Evolutionary conservation across 2,113 vertebrate genomes (phyloP).

Genomic region (Menidia beryllina): DNA sequence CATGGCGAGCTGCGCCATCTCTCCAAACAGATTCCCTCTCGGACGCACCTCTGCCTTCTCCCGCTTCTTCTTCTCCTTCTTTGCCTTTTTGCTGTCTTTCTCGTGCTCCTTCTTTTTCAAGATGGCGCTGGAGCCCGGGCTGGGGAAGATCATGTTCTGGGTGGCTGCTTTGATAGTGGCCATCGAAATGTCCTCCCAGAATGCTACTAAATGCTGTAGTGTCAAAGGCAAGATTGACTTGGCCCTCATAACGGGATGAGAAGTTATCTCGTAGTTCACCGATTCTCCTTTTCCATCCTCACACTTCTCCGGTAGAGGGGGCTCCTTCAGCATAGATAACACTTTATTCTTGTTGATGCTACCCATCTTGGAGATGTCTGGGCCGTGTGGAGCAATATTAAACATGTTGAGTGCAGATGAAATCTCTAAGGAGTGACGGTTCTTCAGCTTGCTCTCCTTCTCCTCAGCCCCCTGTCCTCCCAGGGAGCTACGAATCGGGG

Average conservation of each 20-base stretch:
- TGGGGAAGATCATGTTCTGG: conserved; percentile 99
- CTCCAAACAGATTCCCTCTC: conserved; percentile 96
- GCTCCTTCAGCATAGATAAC: conserved; percentile 97
- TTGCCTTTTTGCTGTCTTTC: conserved; percentile 93
- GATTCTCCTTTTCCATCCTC: conserved; percentile 92
- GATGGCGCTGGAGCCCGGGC: conserved; percentile 96
- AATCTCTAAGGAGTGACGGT: conserved; percentile 97
- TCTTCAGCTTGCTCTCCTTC: conserved; percentile 96
- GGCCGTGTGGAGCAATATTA: conserved; percentile 95
- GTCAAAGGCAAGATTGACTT: conserved; percentile 95
- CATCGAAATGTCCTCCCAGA: conserved; percentile 99
- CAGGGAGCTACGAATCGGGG: conserved; percentile 93
- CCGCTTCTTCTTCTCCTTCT: conserved; percentile 99
- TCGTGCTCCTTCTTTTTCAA: conserved; percentile 97
- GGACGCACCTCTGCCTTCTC: conserved; percentile 95
- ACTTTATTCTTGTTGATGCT: conserved; percentile 99
- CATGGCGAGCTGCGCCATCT: conserved; percentile 98
- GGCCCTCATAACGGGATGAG: conserved; percentile 84
- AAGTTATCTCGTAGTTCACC: conserved; percentile 87
- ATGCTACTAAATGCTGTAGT: conserved; percentile 95
- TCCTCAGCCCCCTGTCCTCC: conserved; percentile 90
- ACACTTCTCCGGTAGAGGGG: conserved; percentile 94
- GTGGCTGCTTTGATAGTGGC: conserved; percentile 98
- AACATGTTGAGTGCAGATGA: conserved; percentile 98
- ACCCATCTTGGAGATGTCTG: conserved; percentile 99